Base-by-base conservation (phyloP, 2,888 invertebrate species). In the Watsonalla cultraria region DNA sequence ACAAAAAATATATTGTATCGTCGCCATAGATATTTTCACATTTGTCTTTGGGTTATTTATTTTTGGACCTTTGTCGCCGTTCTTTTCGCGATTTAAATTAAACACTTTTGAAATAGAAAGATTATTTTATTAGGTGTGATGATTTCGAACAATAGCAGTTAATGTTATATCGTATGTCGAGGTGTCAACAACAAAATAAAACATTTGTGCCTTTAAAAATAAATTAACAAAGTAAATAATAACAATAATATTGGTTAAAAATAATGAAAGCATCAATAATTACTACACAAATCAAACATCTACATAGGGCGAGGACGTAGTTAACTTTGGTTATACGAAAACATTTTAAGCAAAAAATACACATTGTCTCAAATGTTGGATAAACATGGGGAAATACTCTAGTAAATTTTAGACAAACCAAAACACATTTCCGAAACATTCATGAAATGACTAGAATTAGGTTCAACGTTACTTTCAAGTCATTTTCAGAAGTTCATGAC, bases 61-160 rank as follows among this genome's bases (percentile, higher is more conserved):
- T n/a, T n/a, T n/a, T n/a, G n/a, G n/a, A n/a, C n/a, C n/a, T n/a
- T n/a, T n/a, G n/a, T n/a, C n/a, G n/a, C n/a, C n/a, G n/a, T n/a
- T n/a, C n/a, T 39, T 37, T n/a, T 45, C n/a, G 5, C 48, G 11
- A 11, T 8, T 45, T 45, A 65, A 84, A 78, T 72, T 72, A 87
- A 82, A 84, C 65, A 62, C 66, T 13, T 47, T 54, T 53, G 68
- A 78, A 80, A 82, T 83, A 84, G 82, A 86, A 87, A 84, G 84
- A 87, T 90, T 90, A 87, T 81, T 86, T 88, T 88, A 89, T 89
- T 90, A 89, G 81, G 76, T 83, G 89, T 90, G 89, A 87, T 85
- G 87, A 84, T 85, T 75, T 82, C 78, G 82, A 89, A 85, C 85
- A 86, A 84, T 86, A 88, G 81, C 81, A 81, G 80, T 85, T 84